Evolutionary conservation across 2,113 vertebrate genomes (phyloP), one percentile per base, ranked within the genome.

Genomic region (Peromyscus leucopus): DNA sequence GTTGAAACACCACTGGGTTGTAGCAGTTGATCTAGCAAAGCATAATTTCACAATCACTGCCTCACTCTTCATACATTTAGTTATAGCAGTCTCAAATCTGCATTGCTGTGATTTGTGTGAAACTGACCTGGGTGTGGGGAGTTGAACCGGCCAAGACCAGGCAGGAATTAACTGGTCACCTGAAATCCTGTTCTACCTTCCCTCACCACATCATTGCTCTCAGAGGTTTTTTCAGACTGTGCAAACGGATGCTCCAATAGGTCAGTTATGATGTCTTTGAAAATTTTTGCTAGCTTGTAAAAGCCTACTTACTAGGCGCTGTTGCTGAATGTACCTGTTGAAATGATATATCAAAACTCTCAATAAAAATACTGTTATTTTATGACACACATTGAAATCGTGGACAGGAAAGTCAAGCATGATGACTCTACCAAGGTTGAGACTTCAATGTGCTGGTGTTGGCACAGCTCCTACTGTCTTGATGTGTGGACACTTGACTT

Each of bases 11-110:
- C 76, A 94, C 8, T 80, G 46, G 28, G 91, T 94, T 57, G 42
- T 13, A 76, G 55, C 65, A 93, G 82, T 97, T 92, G 89, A 94
- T 78, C 86, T 61, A 89, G 39, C 65, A 69, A 97, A 95, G 83
- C 80, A 31, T 21, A 83, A 91, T 96, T 97, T 95, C 94, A 93
- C 94, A 89, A 96, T 83, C 48, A 95, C 15, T 88, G 55, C 13
- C 89, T 97, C 96, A 98, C 21, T 42, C 48, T 93, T 89, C 96
- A 96, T 92, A 96, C 92, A 96, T 95, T 93, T 95, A 96, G 69
- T 69, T 55, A 69, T 91, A 57, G 5, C 39, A 39, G 65, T 89
- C 72, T 96, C 51, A 89, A 96, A 96, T 57, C 46, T 57, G 89
- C 85, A 57, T 63, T 82, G 94, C 93, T 89, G 15, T 95, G 61